Conservation (phyloP, 2,888 invertebrate species). For the Lasioglossum marginatum region DNA sequence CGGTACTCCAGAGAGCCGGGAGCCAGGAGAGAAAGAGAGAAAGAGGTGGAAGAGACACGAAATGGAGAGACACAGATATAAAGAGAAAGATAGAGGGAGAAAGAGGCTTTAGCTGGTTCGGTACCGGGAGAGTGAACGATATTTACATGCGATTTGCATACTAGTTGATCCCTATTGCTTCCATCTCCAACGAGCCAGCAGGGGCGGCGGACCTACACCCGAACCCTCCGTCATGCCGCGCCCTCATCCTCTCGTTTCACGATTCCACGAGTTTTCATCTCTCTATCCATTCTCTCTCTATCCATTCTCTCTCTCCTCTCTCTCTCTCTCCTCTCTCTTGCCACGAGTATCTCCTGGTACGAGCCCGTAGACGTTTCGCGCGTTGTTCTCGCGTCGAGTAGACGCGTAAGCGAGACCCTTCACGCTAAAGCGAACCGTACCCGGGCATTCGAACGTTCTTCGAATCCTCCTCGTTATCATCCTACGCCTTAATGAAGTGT, state of each 20-base stretch:
- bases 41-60: constrained; percentile 53
- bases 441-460: constrained; percentile 71
- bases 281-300: constrained; percentile 49
- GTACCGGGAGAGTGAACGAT: constrained; percentile 83
- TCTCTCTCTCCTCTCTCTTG: constrained; percentile 25
- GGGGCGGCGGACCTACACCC: constrained; percentile 79
- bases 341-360: constrained; percentile 36
- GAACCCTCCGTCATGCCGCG: constrained; percentile 77
- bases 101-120: constrained; percentile 73
- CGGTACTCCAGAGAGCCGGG: constrained; percentile 57
- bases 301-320: constrained; percentile 4
- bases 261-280: constrained; percentile 68
- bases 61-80: constrained; percentile 67
- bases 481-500: constrained; percentile 67
- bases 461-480: constrained; percentile 75
- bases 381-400: constrained; percentile 49
- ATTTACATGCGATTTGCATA: constrained; percentile 85
- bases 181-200: constrained; percentile 83
- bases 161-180: constrained; percentile 85
- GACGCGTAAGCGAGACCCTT: constrained; percentile 72
- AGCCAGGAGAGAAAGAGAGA: constrained; percentile 40
- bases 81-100: constrained; percentile 67
- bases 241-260: constrained; percentile 61
- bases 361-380: constrained; percentile 61
- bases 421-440: constrained; percentile 74